These are phyloP conservation scores for Drosophila planitibia DNA, from an alignment of 2,888 invertebrate species.

Conservation along the genomic window DNA sequence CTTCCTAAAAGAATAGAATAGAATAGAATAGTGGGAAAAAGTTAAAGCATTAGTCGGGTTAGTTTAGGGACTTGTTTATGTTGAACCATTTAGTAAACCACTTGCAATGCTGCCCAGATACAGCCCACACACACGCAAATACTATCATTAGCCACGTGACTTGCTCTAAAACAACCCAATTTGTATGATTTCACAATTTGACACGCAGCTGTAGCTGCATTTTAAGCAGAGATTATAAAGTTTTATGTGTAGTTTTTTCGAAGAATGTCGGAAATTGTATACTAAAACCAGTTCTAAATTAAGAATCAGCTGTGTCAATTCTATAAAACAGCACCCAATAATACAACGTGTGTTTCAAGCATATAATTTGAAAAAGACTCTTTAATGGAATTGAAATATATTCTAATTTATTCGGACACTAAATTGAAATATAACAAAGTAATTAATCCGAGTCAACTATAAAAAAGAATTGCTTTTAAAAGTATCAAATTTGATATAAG, in stretches of 20 bases:
- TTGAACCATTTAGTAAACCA: conserved; percentile 59
- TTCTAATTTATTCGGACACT: not conserved
- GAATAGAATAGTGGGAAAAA: conserved; percentile 15
- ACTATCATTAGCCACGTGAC: conserved; percentile 51
- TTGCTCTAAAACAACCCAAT: conserved; percentile 15
- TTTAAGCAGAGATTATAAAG: conserved; percentile 4
- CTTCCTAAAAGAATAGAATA: conserved; percentile 79
- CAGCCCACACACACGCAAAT: not conserved
- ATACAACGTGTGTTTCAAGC: not conserved
- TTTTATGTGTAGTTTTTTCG: conserved; percentile 1
- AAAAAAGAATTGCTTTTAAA: not conserved
- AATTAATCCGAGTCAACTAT: not conserved
- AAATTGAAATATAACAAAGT: not conserved
- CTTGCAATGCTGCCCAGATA: conserved; percentile 50
- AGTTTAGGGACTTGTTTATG: not conserved
- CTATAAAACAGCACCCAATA: not conserved
- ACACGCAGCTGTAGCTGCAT: conserved; percentile 26
- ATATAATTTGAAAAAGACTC: not conserved
- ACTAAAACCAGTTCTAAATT: conserved; percentile 10
- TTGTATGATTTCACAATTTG: not conserved
- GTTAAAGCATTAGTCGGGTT: conserved; percentile 36
- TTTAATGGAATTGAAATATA: not conserved
- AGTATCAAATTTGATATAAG: not conserved
- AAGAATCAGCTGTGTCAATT: not conserved
- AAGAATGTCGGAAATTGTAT: conserved; percentile 2